Conservation (phyloP, 2,888 invertebrate genomes). For the Drosophila colorata region DNA sequence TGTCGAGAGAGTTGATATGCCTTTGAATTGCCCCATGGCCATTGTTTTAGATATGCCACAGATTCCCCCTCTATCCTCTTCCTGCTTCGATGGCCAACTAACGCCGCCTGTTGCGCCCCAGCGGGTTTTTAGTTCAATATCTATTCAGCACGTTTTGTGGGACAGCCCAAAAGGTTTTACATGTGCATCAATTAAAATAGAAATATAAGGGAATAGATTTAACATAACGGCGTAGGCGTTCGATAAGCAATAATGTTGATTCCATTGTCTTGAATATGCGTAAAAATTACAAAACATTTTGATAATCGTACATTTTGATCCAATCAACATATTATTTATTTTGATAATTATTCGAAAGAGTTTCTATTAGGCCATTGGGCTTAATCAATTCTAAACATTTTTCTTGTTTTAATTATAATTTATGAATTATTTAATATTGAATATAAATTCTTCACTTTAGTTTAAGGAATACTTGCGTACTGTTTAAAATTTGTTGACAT, state of each 20-base stretch:
- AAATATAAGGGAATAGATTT: conserved; percentile 23
- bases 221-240: conserved; percentile 25
- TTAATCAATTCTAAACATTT: background rate
- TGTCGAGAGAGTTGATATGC: conserved; percentile 40
- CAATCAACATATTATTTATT: background rate
- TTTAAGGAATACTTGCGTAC: no score
- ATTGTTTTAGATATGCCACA: conserved; percentile 50
- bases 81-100: conserved; percentile 9
- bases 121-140: conserved; percentile 63
- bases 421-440: background rate
- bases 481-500: no score
- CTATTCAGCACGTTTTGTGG: conserved; percentile 60
- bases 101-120: conserved; percentile 71
- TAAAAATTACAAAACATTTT: conserved; percentile 7
- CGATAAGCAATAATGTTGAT: background rate
- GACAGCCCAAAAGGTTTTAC: conserved; percentile 56
- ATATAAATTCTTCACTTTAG: no score
- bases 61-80: background rate
- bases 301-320: background rate
- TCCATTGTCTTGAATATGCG: background rate
- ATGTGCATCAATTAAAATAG: conserved; percentile 69
- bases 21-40: conserved; percentile 47
- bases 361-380: background rate
- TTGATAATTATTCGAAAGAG: background rate
- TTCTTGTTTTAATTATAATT: background rate